Conservation (phyloP, 2,797 vertebrate species). For the Ispidina lecontei region DNA sequence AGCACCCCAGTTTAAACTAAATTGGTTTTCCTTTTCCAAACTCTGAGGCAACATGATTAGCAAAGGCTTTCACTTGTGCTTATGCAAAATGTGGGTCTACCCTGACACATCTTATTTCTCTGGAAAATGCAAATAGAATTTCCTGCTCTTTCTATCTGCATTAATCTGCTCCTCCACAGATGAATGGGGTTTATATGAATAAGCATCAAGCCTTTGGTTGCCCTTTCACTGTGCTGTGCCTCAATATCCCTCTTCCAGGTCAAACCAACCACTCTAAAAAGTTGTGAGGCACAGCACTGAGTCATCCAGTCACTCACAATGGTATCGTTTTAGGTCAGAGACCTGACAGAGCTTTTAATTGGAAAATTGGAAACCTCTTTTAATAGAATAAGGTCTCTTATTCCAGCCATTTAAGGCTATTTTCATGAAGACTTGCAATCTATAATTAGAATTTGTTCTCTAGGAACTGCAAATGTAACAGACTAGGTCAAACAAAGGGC, state of each 20-base stretch:
- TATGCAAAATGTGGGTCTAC: not conserved
- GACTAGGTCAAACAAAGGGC: constrained; percentile 56
- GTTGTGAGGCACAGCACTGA: not conserved
- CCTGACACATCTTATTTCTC: not conserved
- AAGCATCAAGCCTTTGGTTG: not conserved
- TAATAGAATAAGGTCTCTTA: not conserved
- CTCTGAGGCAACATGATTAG: not conserved
- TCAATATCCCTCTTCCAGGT: not conserved
- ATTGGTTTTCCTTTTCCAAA: not conserved
- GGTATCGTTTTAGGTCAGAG: not conserved
- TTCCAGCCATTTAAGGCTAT: constrained; percentile 18
- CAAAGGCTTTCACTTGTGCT: not conserved
- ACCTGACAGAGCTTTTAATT: not conserved
- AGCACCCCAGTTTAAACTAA: not conserved
- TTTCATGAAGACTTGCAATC: constrained; percentile 2
- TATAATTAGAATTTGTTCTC: constrained; percentile 60
- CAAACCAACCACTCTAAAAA: not conserved
- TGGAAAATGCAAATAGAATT: not conserved
- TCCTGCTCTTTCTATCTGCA: not conserved
- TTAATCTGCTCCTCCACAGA: not conserved
- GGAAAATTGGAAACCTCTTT: not conserved
- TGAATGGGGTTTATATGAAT: not conserved
- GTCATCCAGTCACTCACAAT: not conserved
- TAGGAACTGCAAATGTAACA: constrained; percentile 64
- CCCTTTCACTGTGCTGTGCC: not conserved